Evolutionary conservation across 2,113 vertebrate genomes (phyloP).

Genomic region (Embiotoca jacksoni): DNA sequence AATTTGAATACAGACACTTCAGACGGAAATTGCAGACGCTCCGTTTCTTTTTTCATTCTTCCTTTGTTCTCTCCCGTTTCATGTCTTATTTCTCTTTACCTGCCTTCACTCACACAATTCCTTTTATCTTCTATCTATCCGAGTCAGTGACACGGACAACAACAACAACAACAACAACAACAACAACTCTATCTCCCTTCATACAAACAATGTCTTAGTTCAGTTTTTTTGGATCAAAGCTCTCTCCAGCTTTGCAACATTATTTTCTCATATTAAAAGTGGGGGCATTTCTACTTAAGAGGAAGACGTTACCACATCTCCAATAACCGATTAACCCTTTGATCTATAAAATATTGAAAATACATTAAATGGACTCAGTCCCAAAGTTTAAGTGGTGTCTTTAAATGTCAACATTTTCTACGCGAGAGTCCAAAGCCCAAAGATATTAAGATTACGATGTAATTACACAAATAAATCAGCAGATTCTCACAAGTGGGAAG

Average conservation of each 20-base stretch:
- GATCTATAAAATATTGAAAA: too few relatives aligned
- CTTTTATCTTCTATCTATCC: constrained; percentile 1
- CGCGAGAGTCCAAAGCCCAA: too few relatives aligned
- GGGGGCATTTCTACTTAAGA: background rate
- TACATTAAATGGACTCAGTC: too few relatives aligned
- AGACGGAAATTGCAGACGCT: background rate
- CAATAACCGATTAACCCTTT: too few relatives aligned
- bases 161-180: background rate
- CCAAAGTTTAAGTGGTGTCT: too few relatives aligned
- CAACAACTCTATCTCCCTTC: background rate
- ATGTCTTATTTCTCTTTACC: background rate
- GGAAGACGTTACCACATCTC: background rate
- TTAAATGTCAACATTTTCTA: too few relatives aligned
- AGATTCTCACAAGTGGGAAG: too few relatives aligned
- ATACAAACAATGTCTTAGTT: background rate
- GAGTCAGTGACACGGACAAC: background rate
- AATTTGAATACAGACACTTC: background rate
- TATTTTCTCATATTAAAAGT: background rate
- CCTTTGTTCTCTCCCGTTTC: background rate
- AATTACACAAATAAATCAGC: too few relatives aligned
- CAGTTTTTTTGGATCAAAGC: background rate
- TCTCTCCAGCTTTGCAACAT: background rate
- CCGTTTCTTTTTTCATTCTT: too few relatives aligned
- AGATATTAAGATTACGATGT: too few relatives aligned
- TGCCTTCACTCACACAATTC: background rate